Conservation (phyloP, 2,888 invertebrate genomes). For the Leptopilina drosophilae region DNA sequence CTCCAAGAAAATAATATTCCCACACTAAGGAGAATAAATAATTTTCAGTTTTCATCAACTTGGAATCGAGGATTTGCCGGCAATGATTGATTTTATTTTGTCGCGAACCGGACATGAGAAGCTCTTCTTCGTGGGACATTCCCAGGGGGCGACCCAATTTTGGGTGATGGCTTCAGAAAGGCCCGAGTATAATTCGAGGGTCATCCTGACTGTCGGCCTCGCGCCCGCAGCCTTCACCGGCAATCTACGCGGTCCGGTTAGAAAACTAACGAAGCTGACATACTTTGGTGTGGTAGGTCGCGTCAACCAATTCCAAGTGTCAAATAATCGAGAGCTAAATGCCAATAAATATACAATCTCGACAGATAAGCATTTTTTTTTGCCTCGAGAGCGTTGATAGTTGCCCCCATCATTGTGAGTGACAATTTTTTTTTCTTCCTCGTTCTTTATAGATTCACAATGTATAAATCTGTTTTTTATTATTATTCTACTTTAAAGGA, state of each 20-base stretch:
- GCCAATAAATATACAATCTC: constrained; percentile 27
- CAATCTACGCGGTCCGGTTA: constrained; percentile 71
- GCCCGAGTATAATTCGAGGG: constrained; percentile 72
- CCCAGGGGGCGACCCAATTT: constrained; percentile 78
- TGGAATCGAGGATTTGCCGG: constrained; percentile 79
- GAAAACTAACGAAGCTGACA: constrained; percentile 70
- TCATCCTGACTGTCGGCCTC: constrained; percentile 69
- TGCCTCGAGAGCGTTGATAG: not conserved
- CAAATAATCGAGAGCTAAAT: constrained; percentile 14
- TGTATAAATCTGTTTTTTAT: not conserved
- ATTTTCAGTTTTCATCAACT: constrained; percentile 74
- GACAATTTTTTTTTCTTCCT: not conserved
- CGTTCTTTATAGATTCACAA: not conserved
- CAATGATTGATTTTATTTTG: constrained; percentile 79
- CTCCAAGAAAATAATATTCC: not conserved
- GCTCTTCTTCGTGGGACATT: constrained; percentile 80
- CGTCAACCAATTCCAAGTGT: constrained; percentile 43
- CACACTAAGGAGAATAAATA: not conserved
- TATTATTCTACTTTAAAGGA: not conserved
- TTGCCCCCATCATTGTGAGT: not conserved
- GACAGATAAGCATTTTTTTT: not conserved
- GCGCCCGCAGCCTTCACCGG: constrained; percentile 74
- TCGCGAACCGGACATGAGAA: constrained; percentile 72
- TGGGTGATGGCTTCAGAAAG: constrained; percentile 73
- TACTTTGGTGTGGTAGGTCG: constrained; percentile 73